These are phyloP conservation scores for Tachypleus tridentatus DNA, from an alignment of 1,140 invertebrate species.

Conservation along the genomic window DNA sequence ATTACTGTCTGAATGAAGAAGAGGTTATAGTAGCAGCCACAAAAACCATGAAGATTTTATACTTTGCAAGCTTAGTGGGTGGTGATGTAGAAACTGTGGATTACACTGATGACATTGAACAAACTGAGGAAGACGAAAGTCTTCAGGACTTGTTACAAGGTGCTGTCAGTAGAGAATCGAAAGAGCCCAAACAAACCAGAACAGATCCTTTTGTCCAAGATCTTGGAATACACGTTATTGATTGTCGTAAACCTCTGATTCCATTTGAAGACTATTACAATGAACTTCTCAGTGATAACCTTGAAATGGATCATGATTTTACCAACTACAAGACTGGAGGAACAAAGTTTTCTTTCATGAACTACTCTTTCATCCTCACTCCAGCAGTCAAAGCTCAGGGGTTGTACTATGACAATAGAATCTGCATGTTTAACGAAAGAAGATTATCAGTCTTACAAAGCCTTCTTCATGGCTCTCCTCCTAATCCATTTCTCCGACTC, in stretches of 20 bases:
- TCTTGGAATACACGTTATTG: constrained; percentile 59
- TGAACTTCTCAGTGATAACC: constrained; percentile 75
- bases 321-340: constrained; percentile 55
- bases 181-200: constrained; percentile 23
- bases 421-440: constrained; percentile 86
- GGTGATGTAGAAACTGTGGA: constrained; percentile 58
- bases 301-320: constrained; percentile 88
- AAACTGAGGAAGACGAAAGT: constrained; percentile 27
- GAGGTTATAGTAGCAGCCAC: constrained; percentile 54
- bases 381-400: constrained; percentile 80
- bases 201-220: constrained; percentile 38
- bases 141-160: constrained; percentile 30
- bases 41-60: constrained; percentile 55
- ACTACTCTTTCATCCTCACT: constrained; percentile 82
- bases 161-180: constrained; percentile 28
- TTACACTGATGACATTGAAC: constrained; percentile 29
- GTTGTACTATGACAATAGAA: constrained; percentile 84
- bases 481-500: constrained; percentile 73
- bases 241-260: constrained; percentile 67
- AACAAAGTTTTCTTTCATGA: constrained; percentile 77
- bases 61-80: constrained; percentile 76
- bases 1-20: constrained; percentile 71
- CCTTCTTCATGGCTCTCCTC: constrained; percentile 55
- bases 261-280: constrained; percentile 85
- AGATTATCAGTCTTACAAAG: constrained; percentile 66